A percentile compares a stretch with the other conserved stretches of the same genome.
Evolutionary conservation across 2,888 invertebrate species (phyloP).

Genomic region (Aleiodes leptofemur): DNA sequence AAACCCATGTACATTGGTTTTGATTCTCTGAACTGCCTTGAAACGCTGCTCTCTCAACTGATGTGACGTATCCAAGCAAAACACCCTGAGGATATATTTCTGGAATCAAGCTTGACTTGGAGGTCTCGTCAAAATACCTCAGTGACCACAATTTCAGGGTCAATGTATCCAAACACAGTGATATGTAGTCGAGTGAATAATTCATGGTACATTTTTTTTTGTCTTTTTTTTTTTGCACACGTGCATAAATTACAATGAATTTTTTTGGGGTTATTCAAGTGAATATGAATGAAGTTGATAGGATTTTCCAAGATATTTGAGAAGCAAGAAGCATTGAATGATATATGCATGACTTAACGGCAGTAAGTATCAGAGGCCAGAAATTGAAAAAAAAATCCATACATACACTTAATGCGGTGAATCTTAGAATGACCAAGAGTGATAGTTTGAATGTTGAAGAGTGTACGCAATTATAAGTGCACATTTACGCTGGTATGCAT

Average conservation of each 20-base stretch:
- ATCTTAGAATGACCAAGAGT: background rate
- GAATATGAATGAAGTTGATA: background rate
- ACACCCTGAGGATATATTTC: conserved; percentile 23
- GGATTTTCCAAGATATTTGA: background rate
- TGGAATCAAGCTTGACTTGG: conserved; percentile 18
- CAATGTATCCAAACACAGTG: conserved; percentile 3
- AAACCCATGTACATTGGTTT: conserved; percentile 32
- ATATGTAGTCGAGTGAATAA: conserved; percentile 3
- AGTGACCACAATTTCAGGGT: conserved; percentile 16
- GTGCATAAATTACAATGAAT: background rate
- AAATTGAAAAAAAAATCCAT: conserved; percentile 9
- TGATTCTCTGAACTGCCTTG: conserved; percentile 42
- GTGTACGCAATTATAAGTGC: conserved; percentile 37
- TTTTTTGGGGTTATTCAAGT: no score
- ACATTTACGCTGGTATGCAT: conserved; percentile 41
- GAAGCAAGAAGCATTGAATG: background rate
- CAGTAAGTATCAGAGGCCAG: conserved; percentile 20
- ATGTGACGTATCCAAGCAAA: conserved; percentile 32
- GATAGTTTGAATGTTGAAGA: background rate
- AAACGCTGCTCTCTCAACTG: conserved; percentile 29
- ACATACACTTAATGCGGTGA: conserved; percentile 3
- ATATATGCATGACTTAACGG: conserved; percentile 20
- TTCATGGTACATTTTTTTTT: conserved; percentile 1
- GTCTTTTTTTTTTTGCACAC: no score
- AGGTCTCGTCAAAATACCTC: conserved; percentile 27